Evolutionary conservation across 2,888 invertebrate genomes (phyloP), one percentile per base, ranked within the genome.

Genomic region (Pristionchus entomophagus): DNA sequence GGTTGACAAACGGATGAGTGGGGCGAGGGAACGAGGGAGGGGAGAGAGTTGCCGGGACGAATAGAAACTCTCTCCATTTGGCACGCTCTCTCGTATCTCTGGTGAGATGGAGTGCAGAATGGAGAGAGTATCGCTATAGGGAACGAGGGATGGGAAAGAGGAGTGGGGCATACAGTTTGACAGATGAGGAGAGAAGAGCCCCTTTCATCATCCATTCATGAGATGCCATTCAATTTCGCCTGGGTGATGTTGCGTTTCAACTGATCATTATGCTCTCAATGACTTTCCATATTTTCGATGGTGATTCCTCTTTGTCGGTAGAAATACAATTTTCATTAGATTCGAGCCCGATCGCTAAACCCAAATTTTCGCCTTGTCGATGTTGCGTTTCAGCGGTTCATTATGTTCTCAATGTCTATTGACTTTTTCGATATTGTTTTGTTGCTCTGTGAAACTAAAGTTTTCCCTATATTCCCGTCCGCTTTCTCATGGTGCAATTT

Each of bases 1-100:
- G 73, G n/a, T 45, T 69, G 69, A 41, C 73, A 41, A 73, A 41
- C 73, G 73, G 41, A 73, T 73, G 73, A 41, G 73, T 12, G n/a
- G 19, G 73, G 22, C 17, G 32, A 38, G 0, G 17, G 32, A 51
- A 51, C 29, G 78, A 53, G 32, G 4, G 78, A 49, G 51, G 12
- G 78, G 45, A 35, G 45, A 77, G 45, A 77, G 65, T 6, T 12
- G n/a, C 5, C 14, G 19, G n/a, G 32, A 17, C 5, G n/a, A 6
- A 17, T n/a, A n/a, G n/a, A n/a, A 29, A 45, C 45, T 45, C 45
- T 45, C 45, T 45, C 45, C 6, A 45, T 45, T 45, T 14, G 8
- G 8, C 45, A 45, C 14, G 45, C 14, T 45, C 45, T 45, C 45
- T 45, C 45, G 45, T 45, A n/a, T n/a, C n/a, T n/a, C n/a, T 14